Evolutionary conservation across 1,140 invertebrate genomes (phyloP), one percentile per base, ranked within the genome.

Genomic region (fruit fly (Drosophila melanogaster)): DNA sequence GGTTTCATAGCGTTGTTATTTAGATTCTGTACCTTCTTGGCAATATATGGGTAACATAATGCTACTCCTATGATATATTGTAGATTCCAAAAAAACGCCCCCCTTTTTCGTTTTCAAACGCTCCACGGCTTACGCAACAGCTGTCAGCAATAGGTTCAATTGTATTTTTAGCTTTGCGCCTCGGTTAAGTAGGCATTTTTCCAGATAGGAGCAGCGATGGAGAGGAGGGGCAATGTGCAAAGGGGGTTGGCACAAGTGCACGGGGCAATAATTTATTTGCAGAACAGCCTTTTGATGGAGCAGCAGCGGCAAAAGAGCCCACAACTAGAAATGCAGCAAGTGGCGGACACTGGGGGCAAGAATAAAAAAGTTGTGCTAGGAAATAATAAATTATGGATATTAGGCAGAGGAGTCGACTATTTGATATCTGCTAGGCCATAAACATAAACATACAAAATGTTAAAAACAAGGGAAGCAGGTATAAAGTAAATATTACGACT

Each of bases 111-210:
- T 15, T 1, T 38, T 51, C 12, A 54, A 77, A 47, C 73, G 75
- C 51, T 70, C 65, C 64, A 33, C 37, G 51, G 49, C 75, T 77
- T 77, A 77, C 74, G 75, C 75, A 77, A 79, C 77, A 80, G 77
- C 72, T 71, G 78, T 80, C 77, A 61, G 71, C 78, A 76, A 71
- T 81, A 65, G 65, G 60, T 81, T 65, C 60, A 81, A 79, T 75
- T 80, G 61, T 81, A 81, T 81, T 81, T 77, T 81, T 77, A 77
- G 75, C 73, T 57, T 81, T 77, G 78, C 59, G 54, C 70, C 56
- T 75, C 44, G 61, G 54, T 66, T 61, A 67, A 75, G 70, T 40
- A 80, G 64, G 53, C 70, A 53, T 66, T 70, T 69, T 60, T 37
- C 44, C 19, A 24, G 26, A 17, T 43, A 26, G 26, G 35, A 15